Conservation (phyloP, 2,797 vertebrate genomes). For the Cuculus canorus region DNA sequence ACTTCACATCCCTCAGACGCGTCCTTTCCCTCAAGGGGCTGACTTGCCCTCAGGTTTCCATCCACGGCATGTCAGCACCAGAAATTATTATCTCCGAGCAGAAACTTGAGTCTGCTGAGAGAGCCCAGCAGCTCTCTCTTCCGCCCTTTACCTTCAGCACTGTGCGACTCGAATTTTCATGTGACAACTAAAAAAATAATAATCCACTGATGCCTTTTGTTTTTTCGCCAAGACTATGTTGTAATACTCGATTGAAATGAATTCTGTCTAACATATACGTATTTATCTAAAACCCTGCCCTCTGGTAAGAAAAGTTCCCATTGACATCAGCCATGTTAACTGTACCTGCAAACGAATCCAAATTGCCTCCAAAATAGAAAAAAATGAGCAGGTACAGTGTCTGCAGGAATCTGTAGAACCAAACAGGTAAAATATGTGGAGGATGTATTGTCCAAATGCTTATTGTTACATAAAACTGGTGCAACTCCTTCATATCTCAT, state of each 20-base stretch:
- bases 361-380: neutral
- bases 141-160: neutral
- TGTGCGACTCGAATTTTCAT: neutral
- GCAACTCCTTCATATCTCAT: neutral
- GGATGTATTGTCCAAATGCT: neutral
- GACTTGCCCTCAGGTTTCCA: slow-evolving; percentile 16
- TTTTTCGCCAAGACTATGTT: neutral
- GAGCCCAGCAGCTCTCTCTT: neutral
- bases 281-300: neutral
- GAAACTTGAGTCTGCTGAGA: neutral
- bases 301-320: neutral
- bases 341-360: neutral
- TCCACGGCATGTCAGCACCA: neutral
- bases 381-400: neutral
- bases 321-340: neutral
- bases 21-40: neutral
- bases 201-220: neutral
- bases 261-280: neutral
- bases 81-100: neutral
- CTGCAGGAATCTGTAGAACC: neutral
- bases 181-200: neutral
- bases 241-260: neutral
- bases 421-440: neutral
- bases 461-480: neutral
- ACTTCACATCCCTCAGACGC: neutral